phyloP scores from a whole-genome alignment of 2,797 vertebrate genomes.

The Hipposideros larvatus region DNA sequence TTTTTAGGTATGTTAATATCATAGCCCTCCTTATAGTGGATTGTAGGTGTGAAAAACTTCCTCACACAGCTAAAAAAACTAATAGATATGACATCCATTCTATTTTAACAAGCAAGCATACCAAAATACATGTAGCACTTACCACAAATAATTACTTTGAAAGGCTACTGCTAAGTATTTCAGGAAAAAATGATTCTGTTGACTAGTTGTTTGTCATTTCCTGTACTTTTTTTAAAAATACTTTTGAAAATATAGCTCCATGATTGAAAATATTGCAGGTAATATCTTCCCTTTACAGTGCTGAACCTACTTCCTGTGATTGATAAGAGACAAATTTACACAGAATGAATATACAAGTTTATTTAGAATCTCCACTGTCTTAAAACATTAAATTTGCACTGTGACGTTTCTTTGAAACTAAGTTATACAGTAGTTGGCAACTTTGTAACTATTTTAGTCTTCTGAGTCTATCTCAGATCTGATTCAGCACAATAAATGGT shows the following conservation, averaged over 20 bases:
- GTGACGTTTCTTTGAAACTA: constrained; percentile 65
- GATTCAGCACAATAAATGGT: constrained; percentile 24
- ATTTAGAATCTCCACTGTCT: constrained; percentile 82
- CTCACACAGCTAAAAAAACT: constrained; percentile 83
- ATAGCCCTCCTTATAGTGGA: neutral
- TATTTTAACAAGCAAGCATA: constrained; percentile 94
- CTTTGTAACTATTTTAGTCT: constrained; percentile 33
- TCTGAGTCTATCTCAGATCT: neutral
- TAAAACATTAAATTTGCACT: constrained; percentile 86
- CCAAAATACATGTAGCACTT: constrained; percentile 95
- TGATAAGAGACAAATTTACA: constrained; percentile 92
- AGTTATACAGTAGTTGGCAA: constrained; percentile 46
- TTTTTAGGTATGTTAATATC: constrained; percentile 4
- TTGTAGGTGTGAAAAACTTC: constrained; percentile 74
- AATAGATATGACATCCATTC: constrained; percentile 85
- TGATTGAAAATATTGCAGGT: constrained; percentile 94
- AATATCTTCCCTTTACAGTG: constrained; percentile 90
- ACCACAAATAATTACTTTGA: constrained; percentile 98
- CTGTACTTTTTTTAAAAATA: constrained; percentile 93
- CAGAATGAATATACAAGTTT: constrained; percentile 88
- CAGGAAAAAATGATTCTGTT: constrained; percentile 95
- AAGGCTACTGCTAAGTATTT: constrained; percentile 96
- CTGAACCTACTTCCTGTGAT: constrained; percentile 88
- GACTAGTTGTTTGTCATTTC: constrained; percentile 94
- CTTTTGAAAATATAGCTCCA: constrained; percentile 94